Base-by-base conservation (phyloP, 30 jellyfish, hydroid and myxozoan species). In the Hydractinia echinata region DNA sequence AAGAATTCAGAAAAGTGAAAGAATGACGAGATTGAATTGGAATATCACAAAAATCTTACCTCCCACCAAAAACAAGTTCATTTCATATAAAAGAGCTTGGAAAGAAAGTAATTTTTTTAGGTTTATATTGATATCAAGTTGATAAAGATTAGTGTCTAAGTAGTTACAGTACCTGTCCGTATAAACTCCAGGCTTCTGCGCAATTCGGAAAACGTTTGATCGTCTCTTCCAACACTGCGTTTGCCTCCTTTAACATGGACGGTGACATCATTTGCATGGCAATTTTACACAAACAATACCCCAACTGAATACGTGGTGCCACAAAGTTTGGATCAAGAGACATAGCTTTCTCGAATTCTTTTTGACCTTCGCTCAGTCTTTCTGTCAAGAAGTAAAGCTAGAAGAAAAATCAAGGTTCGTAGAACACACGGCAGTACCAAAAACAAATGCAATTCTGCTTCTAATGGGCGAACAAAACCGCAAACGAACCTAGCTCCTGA, bases 141-240 rank as follows among this genome's bases (percentile, higher is more conserved):
- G 44, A 30, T 30, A 30, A 30, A 30, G 44, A 30, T 30, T 30
- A 30, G 44, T n/a, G n/a, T 30, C 2, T 30, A 30, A 30, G 44
- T 30, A 30, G 44, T 30, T 30, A 30, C 44, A 21, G 4, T 83
- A 91, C 97, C 92, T 91, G 97, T 11, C 97, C 97, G 62, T 54
- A 79, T 20, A 91, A 81, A 76, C 97, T 91, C 95, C 95, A 91
- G 5, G 97, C 95, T 18, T 91, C 97, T 51, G 95, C 88, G 16
- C 94, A 85, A 11, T 91, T 69, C 19, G 97, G 97, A 55, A 84
- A 85, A 68, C 52, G 72, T 58, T 79, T 61, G 44, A 91, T 86
- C 20, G 97, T 90, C 53, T 90, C 95, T 76, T 90, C 95, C 18
- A 90, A 85, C 53, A 90, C 39, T 76, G 61, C 66, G 81, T 90